Evolutionary conservation across 1,140 invertebrate species (phyloP), one percentile per base, ranked within the genome.

Genomic region (Cydia splendana): DNA sequence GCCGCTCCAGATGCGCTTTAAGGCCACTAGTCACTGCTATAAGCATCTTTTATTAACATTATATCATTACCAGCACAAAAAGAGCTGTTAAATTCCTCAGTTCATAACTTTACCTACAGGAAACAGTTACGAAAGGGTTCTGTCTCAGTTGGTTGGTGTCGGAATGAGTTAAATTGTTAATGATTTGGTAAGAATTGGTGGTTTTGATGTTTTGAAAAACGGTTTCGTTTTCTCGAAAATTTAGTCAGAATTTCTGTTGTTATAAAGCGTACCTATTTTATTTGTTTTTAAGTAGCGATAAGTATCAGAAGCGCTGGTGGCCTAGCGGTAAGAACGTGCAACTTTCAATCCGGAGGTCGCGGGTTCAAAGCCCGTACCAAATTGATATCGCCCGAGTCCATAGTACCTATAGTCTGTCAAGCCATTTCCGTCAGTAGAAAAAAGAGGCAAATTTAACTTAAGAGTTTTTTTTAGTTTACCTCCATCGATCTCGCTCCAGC

Each of bases 401-500:
- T 24, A 0, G 24, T 24, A 24, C 24, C 24, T 24, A 24, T 24
- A 24, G 24, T 24, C 24, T 24, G 24, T 24, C 24, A 24, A 24
- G 24, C 24, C 24, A 24, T 24, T 24, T 24, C 24, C 2, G 24
- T 24, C 24, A 24, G 24, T 24, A 24, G 24, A 24, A 24, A 0
- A 24, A 24, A 24, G 24, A 0, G 24, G 24, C 24, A 24, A 24
- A 24, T 24, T 24, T 1, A 24, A 2, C 38, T 42, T 10, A 9
- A 42, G 9, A 42, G 9, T 7, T 9, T 42, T 7, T 38, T 7
- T 38, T 30, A 34, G 34, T 6, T 34, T 81, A 92, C 90, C 90
- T 76, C 82, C 88, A 75, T 93, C 90, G 12, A 92, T 82, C 76
- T 89, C 85, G 74, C 86, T 91, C 87, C 92, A 92, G 69, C 84